phyloP scores from a whole-genome alignment of 2,113 vertebrate genomes.

The Tragulus kanchil region DNA sequence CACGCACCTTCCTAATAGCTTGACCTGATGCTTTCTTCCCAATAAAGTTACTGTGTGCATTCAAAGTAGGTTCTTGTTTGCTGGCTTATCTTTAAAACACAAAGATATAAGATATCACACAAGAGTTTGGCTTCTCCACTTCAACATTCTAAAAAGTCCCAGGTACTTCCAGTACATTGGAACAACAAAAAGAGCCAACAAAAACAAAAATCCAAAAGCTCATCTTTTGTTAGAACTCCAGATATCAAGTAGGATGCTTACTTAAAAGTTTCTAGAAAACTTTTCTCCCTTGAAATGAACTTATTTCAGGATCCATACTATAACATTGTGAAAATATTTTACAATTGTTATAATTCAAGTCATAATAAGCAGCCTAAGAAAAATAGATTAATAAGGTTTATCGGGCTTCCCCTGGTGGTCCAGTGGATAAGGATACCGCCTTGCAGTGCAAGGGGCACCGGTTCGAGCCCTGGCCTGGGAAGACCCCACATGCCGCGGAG shows the following conservation, averaged over 20 bases:
- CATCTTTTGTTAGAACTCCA: not conserved
- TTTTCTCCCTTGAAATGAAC: not conserved
- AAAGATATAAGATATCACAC: not conserved
- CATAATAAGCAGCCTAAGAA: slow-evolving; percentile 5
- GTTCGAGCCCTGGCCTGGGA: too few relatives aligned
- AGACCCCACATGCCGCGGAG: too few relatives aligned
- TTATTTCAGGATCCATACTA: not conserved
- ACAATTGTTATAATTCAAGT: not conserved
- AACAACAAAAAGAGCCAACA: not conserved
- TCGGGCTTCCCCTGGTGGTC: too few relatives aligned
- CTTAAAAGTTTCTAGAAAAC: not conserved
- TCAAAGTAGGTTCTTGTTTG: slow-evolving; percentile 19
- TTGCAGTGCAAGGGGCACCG: too few relatives aligned
- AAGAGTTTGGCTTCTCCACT: not conserved
- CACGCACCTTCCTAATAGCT: slow-evolving; percentile 94
- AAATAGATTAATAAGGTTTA: not conserved
- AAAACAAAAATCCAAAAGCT: not conserved
- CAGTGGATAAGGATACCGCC: too few relatives aligned
- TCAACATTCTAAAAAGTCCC: not conserved
- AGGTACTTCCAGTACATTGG: not conserved
- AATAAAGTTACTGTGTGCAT: slow-evolving; percentile 88
- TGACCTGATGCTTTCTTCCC: slow-evolving; percentile 95
- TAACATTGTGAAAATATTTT: slow-evolving; percentile 14
- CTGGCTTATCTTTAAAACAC: not conserved
- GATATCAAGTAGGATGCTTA: not conserved